Conservation (phyloP, 1,140 invertebrate genomes). For the Oedothorax gibbosus region DNA sequence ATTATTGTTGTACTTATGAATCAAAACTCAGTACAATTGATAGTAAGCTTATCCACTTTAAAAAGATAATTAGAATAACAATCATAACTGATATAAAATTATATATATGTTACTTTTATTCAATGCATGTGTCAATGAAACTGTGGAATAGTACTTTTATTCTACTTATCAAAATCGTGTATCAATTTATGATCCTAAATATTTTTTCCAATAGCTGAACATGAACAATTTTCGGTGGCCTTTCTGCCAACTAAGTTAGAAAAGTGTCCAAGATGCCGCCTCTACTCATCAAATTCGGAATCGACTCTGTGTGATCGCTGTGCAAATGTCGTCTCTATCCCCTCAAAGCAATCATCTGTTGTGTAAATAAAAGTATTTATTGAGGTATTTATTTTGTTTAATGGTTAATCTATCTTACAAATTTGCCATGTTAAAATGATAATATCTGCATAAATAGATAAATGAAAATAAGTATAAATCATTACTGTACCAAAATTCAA, state of each 20-base stretch:
- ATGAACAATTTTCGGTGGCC: neutral
- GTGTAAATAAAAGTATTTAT: too few species aligned
- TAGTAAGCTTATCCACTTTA: too few species aligned
- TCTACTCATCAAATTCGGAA: neutral
- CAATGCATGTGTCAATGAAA: neutral
- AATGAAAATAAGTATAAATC: too few species aligned
- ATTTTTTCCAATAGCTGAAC: neutral
- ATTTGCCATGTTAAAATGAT: too few species aligned
- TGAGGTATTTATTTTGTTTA: too few species aligned
- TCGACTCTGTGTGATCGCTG: neutral
- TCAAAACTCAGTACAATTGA: too few species aligned
- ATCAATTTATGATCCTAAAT: neutral
- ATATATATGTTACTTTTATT: neutral
- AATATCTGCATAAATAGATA: too few species aligned
- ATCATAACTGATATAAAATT: neutral
- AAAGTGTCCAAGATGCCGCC: slow-evolving; percentile 27
- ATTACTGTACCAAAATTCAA: too few species aligned
- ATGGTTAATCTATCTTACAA: too few species aligned
- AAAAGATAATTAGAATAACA: too few species aligned
- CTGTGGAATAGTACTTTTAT: neutral
- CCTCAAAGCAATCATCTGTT: too few species aligned
- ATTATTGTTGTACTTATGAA: too few species aligned
- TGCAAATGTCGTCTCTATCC: neutral
- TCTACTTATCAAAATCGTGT: neutral
- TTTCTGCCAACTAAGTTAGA: neutral